Evolutionary conservation across 2,113 vertebrate genomes (phyloP), one percentile per base, ranked within the genome.

Genomic region (Sigmodon hispidus): DNA sequence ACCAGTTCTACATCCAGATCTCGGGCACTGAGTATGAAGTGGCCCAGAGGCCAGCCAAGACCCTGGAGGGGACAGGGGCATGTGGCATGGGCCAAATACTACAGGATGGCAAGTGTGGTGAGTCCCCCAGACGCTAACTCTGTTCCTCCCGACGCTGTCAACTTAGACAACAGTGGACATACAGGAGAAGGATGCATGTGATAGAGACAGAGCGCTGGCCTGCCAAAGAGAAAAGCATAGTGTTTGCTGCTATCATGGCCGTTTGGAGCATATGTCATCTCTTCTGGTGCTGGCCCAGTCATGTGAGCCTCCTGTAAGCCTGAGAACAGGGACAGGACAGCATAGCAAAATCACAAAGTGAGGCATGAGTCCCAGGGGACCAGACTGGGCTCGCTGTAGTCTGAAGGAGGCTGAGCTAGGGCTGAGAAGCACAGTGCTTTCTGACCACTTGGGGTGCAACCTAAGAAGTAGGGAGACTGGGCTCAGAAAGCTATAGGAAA

Each of bases 1-100:
- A 99, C 98, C 99, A 99, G 97, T 99, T 99, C 98, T 99, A 99
- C 95, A 98, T 99, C 97, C 99, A 99, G 98, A 99, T 99, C 97
- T 99, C 99, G 0, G 99, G 99, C 96, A 99, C 99, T 0, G 99
- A 99, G 94, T 99, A 99, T 36, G 99, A 99, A 96, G 99, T 99
- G 96, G 99, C 99, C 81, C 99, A 99, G 98, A 99, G 99, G 95
- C 98, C 99, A 0, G 98, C 99, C 88, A 98, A 98, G 97, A 97
- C 97, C 52, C 93, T 93, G 0, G 99, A 99, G 77, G 99, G 97
- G 48, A 97, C 97, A 0, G 99, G 99, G 85, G n/a, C 97, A 0
- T 99, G 99, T 96, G 98, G 98, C 97, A 98, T 99, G 0, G 99
- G 99, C 65, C 99, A 99, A 96, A 98, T 99, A 95, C 98, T 99